phyloP scores from a whole-genome alignment of 1,140 invertebrate species.

The Frieseomelitta varia region DNA sequence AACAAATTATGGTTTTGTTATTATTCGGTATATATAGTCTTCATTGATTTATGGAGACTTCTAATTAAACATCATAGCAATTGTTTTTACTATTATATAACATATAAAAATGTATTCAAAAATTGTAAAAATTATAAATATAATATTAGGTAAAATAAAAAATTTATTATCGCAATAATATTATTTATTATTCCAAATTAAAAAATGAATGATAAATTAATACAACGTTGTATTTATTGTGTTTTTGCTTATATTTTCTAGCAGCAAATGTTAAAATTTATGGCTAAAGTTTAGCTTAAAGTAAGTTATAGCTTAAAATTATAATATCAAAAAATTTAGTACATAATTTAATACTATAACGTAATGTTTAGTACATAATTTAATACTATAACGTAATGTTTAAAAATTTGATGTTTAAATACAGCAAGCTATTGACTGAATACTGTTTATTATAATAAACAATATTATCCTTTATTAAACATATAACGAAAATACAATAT shows the following conservation, averaged over 20 bases:
- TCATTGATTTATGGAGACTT: slow-evolving; percentile 26
- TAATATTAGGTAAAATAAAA: not conserved
- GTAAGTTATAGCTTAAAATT: no score
- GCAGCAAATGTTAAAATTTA: not conserved
- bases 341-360: not conserved
- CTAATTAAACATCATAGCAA: slow-evolving; percentile 2
- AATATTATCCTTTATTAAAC: not conserved
- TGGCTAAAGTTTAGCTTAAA: no score
- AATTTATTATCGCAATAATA: not conserved
- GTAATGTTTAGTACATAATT: not conserved
- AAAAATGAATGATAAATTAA: not conserved
- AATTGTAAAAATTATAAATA: not conserved
- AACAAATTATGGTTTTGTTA: slow-evolving; percentile 51
- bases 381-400: not conserved
- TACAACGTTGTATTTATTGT: not conserved
- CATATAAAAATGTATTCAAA: not conserved
- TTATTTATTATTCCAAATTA: not conserved
- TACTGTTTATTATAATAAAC: no score
- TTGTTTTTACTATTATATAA: not conserved
- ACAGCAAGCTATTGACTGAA: not conserved
- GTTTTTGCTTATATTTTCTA: not conserved
- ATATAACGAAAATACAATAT: not conserved
- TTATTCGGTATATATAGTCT: not conserved
- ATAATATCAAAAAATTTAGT: no score
- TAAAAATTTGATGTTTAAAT: not conserved